Evolutionary conservation across 2,113 vertebrate genomes (phyloP).

Genomic region (Etheostoma cragini): DNA sequence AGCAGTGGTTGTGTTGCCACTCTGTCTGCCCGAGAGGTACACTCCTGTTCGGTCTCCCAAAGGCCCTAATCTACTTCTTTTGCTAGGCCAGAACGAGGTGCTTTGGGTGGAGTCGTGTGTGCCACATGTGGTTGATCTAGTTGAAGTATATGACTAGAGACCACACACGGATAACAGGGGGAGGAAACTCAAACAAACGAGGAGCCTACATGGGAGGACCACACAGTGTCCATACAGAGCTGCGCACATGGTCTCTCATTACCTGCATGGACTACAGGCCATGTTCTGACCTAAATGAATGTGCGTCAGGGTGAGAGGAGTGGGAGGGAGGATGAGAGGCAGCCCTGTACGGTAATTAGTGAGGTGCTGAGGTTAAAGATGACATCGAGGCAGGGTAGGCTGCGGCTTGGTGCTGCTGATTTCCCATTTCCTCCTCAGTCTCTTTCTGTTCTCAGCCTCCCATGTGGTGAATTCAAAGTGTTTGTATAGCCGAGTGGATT

Average conservation of each 20-base stretch:
- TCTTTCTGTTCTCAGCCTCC: conserved; percentile 51
- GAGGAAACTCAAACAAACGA: conserved; percentile 25
- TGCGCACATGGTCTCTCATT: conserved; percentile 59
- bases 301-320: not conserved
- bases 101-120: conserved; percentile 47
- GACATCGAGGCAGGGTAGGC: conserved; percentile 39
- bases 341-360: conserved; percentile 56
- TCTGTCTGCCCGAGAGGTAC: conserved; percentile 33
- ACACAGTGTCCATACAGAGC: conserved; percentile 25
- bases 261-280: conserved; percentile 51
- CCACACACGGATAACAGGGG: conserved; percentile 50
- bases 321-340: conserved; percentile 15
- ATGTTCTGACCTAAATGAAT: conserved; percentile 49
- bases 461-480: conserved; percentile 36
- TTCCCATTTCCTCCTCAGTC: conserved; percentile 48
- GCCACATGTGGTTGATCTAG: conserved; percentile 46
- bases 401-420: conserved; percentile 39
- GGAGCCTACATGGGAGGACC: conserved; percentile 11
- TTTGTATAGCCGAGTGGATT: conserved; percentile 8
- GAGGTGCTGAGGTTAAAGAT: conserved; percentile 59
- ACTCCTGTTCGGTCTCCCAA: conserved; percentile 12
- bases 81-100: conserved; percentile 29
- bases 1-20: conserved; percentile 9
- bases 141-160: conserved; percentile 22
- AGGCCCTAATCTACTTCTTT: conserved; percentile 39